phyloP scores from a whole-genome alignment of 1,140 invertebrate genomes.

The Zaprionus africanus region DNA sequence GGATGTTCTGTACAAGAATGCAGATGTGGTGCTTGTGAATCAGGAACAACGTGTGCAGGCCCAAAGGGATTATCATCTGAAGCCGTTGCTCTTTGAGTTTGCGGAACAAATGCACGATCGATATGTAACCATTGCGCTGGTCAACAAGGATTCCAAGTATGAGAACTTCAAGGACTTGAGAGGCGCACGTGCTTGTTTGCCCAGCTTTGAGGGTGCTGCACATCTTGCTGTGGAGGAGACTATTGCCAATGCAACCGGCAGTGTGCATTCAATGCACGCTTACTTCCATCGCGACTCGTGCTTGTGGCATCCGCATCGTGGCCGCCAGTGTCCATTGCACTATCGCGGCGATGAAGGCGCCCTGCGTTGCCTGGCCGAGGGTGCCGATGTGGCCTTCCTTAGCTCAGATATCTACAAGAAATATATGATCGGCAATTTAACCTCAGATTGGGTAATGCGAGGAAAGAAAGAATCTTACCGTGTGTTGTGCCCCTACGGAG shows the following conservation, averaged over 20 bases:
- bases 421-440: slow-evolving; percentile 85
- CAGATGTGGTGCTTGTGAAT: slow-evolving; percentile 88
- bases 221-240: slow-evolving; percentile 87
- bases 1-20: slow-evolving; percentile 86
- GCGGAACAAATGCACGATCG: slow-evolving; percentile 86
- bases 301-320: slow-evolving; percentile 85
- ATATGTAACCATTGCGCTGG: slow-evolving; percentile 89
- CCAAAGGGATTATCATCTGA: slow-evolving; percentile 86
- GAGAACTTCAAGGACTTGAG: slow-evolving; percentile 87
- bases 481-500: slow-evolving; percentile 85
- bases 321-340: slow-evolving; percentile 62
- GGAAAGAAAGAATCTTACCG: slow-evolving; percentile 68
- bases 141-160: slow-evolving; percentile 87
- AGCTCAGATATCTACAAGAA: slow-evolving; percentile 89
- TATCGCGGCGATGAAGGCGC: slow-evolving; percentile 87
- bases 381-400: slow-evolving; percentile 94
- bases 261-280: slow-evolving; percentile 71
- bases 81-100: slow-evolving; percentile 88
- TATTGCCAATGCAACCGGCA: slow-evolving; percentile 85
- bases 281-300: slow-evolving; percentile 88
- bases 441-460: slow-evolving; percentile 56
- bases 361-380: slow-evolving; percentile 91
- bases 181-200: slow-evolving; percentile 89
- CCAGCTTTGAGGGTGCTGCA: slow-evolving; percentile 88
- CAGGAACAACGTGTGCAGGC: slow-evolving; percentile 87